These are phyloP conservation scores for Tyto alba DNA, from an alignment of 2,113 vertebrate species.

Conservation along the genomic window DNA sequence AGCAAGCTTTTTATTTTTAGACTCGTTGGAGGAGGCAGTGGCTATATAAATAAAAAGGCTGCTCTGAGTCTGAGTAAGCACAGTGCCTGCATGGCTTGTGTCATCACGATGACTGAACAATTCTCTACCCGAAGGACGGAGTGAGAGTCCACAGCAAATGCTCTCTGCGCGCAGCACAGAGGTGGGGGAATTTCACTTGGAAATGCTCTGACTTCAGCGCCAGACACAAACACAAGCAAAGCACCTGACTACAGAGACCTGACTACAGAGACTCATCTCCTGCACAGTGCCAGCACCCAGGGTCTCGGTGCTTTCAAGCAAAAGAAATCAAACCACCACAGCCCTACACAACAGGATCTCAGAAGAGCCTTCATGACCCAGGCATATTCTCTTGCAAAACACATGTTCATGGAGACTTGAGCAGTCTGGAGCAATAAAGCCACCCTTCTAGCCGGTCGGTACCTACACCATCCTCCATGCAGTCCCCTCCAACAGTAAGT, in stretches of 20 bases:
- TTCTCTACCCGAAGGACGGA: background rate
- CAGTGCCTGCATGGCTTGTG: background rate
- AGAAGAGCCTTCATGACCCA: background rate
- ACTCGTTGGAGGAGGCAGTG: background rate
- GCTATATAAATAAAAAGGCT: conserved; percentile 3
- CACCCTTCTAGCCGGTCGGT: background rate
- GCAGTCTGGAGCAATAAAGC: background rate
- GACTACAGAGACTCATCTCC: background rate
- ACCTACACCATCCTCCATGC: background rate
- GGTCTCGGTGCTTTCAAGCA: background rate
- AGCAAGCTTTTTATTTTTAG: conserved; percentile 40
- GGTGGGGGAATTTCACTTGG: background rate
- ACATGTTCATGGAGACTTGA: background rate
- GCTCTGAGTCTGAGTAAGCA: background rate
- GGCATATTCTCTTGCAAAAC: background rate
- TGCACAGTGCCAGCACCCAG: background rate
- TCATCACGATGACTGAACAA: background rate
- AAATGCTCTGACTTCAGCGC: background rate
- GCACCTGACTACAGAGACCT: accelerated
- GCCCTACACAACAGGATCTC: background rate
- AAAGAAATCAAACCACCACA: background rate
- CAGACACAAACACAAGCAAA: background rate
- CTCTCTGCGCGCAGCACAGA: background rate
- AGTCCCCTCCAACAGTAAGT: background rate
- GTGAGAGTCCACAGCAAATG: background rate